Evolutionary conservation across 1,140 invertebrate species (phyloP).

Genomic region (Melitaea cinxia): DNA sequence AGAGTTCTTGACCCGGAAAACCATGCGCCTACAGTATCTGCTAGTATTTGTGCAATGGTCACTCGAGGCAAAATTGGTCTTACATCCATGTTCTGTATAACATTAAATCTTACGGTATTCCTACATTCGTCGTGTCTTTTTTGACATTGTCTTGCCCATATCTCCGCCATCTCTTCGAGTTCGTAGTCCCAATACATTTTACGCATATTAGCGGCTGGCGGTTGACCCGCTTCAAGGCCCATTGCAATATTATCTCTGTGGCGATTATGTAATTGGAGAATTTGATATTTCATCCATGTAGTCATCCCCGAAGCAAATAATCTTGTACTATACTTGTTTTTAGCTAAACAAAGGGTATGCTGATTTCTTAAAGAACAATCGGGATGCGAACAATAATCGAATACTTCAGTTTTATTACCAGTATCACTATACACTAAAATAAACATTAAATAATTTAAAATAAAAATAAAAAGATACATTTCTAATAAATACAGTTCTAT

Average conservation of each 20-base stretch:
- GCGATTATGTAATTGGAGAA: constrained; percentile 66
- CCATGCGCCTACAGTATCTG: constrained; percentile 70
- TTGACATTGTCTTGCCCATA: constrained; percentile 73
- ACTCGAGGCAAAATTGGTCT: constrained; percentile 59
- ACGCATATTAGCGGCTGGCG: constrained; percentile 71
- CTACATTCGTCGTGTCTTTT: constrained; percentile 73
- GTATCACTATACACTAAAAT: constrained; percentile 9
- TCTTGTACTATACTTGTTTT: constrained; percentile 56
- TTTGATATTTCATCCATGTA: constrained; percentile 71
- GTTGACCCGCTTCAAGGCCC: constrained; percentile 70
- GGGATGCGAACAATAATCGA: constrained; percentile 66
- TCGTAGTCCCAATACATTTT: constrained; percentile 78
- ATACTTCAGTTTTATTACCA: constrained; percentile 22
- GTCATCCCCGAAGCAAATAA: constrained; percentile 72
- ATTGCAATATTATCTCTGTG: constrained; percentile 73
- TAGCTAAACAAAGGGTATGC: constrained; percentile 66
- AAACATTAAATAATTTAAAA: constrained; percentile 41
- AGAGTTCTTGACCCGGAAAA: constrained; percentile 65
- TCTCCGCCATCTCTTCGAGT: constrained; percentile 68
- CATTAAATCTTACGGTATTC: constrained; percentile 70
- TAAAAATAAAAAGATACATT: constrained; percentile 50
- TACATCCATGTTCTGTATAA: constrained; percentile 73
- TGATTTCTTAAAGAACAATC: constrained; percentile 69
- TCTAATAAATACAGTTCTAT: constrained; percentile 13
- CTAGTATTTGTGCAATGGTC: constrained; percentile 68